These are phyloP conservation scores for Andrena camellia DNA, from an alignment of 2,888 invertebrate species.

Conservation along the genomic window DNA sequence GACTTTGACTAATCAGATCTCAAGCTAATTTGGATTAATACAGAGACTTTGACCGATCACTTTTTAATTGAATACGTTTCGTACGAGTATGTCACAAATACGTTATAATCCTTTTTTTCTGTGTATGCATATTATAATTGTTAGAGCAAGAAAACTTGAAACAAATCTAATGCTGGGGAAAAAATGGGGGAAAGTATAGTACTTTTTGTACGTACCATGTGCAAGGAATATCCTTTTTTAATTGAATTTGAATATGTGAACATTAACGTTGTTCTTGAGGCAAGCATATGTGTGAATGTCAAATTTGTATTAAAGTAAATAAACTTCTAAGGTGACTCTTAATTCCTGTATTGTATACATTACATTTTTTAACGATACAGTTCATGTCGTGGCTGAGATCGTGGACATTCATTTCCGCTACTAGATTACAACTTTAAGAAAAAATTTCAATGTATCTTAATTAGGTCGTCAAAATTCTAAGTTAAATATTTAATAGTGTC, in stretches of 20 bases:
- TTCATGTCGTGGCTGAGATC: slow-evolving; percentile 12
- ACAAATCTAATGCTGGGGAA: slow-evolving; percentile 53
- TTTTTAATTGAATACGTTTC: slow-evolving; percentile 36
- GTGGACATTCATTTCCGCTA: slow-evolving; percentile 6
- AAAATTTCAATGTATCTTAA: not conserved
- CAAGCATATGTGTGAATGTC: slow-evolving; percentile 82
- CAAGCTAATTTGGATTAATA: slow-evolving; percentile 42
- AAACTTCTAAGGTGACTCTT: slow-evolving; percentile 79
- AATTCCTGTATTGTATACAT: slow-evolving; percentile 47
- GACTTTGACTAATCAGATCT: slow-evolving; percentile 52
- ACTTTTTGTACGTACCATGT: slow-evolving; percentile 71
- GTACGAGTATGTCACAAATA: slow-evolving; percentile 53
- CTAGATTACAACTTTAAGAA: slow-evolving; percentile 28
- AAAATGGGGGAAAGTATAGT: slow-evolving; percentile 53
- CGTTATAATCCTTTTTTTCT: slow-evolving; percentile 56
- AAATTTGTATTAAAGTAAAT: slow-evolving; percentile 84
- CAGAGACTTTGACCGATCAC: slow-evolving; percentile 41
- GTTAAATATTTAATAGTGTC: not conserved
- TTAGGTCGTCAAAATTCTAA: slow-evolving; percentile 1
- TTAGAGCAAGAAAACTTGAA: slow-evolving; percentile 52
- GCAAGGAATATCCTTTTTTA: slow-evolving; percentile 71
- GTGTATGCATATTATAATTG: slow-evolving; percentile 50
- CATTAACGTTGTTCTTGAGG: slow-evolving; percentile 75
- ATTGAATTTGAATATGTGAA: slow-evolving; percentile 70
- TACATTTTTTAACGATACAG: slow-evolving; percentile 19